Base-by-base conservation (phyloP, 2,888 invertebrate genomes). In the Drosophila leonis region DNA sequence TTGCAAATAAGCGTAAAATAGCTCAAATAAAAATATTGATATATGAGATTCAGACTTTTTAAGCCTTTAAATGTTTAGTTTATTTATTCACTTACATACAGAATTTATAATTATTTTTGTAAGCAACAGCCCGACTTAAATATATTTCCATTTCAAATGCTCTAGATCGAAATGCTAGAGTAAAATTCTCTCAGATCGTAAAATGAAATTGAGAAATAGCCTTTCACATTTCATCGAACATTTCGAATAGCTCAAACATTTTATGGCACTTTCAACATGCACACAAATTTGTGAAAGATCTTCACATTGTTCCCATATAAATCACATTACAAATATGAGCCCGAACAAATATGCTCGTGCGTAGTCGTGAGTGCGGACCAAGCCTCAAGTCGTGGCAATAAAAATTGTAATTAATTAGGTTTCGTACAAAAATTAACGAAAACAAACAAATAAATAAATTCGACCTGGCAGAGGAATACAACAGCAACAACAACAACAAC, bases 401-500 rank as follows among this genome's bases (percentile, higher is more conserved):
- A 90, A 88, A 85, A 82, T 60, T 78, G 82, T 90, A 80, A 87
- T 87, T 87, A 87, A 89, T 87, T 87, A 90, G 80, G 62, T 65
- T 78, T 81, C 80, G 65, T 77, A 72, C 68, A 66, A 68, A 72
- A 82, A 75, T 75, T 75, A 80, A 66, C 51, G 63, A 78, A 72
- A 82, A 72, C 70, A 79, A 78, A 82, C 72, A 85, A 83, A 87
- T 75, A 89, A 87, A 84, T 75, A 89, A 79, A 80, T 80, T 60
- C 46, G 71, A 77, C 24, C 71, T 62, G 67, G 65, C 75, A 48
- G 29, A 35, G 60, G 42, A 41, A 67, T n/a, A n/a, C n/a, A 24
- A 42, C 29, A 56, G 31, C 33, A 52, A 37, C 42, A 56, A 62
- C 29, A 55, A 42, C 33, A 44, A 72, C 33, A 42, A 37, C 20